Base-by-base conservation (phyloP, 2,888 invertebrate species). In the Leucania comma region DNA sequence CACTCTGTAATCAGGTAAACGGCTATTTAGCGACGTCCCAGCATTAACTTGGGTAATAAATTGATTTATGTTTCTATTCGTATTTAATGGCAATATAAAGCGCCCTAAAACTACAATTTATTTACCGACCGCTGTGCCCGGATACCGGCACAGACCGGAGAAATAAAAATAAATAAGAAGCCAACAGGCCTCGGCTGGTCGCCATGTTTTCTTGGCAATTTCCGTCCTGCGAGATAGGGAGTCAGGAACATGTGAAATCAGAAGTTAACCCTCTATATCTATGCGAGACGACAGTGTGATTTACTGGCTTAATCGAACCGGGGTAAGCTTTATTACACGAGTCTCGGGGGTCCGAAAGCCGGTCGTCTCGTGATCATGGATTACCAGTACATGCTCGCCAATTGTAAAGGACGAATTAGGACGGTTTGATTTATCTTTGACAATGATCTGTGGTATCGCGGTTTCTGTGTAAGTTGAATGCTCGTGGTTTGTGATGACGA, bases 171-270 rank as follows among this genome's bases (percentile, higher is more conserved):
- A 93, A 93, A 93, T 91, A 93, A 93, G 87, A 89, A 82, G 81
- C 86, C 86, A 83, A 78, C 84, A 87, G 89, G 87, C 88, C 84
- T 89, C 78, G 80, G 53, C 67, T 81, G 80, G 81, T 82, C 86
- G 90, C 91, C 91, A 90, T 92, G 91, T 93, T 92, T 93, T 91
- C 93, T 92, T 89, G 88, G 91, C 91, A 93, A 94, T 94, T 93
- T 93, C 93, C 93, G 92, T 89, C 91, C 87, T 85, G 87, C 83
- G 88, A 91, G 92, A 91, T 91, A 91, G 90, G 42, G 88, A 90
- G 86, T 88, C 90, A 90, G 89, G 91, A 93, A 92, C 88, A 93
- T 91, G 93, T 93, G 92, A 94, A 94, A 93, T 94, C 93, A 93
- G 90, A 90, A 91, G 91, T 92, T 91, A 93, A 93, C 91, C 90